Percentiles rank a stretch among this genome's conserved stretches.
Evolutionary conservation across 1,140 invertebrate genomes (phyloP).

Genomic region (Bombyx mandarina): DNA sequence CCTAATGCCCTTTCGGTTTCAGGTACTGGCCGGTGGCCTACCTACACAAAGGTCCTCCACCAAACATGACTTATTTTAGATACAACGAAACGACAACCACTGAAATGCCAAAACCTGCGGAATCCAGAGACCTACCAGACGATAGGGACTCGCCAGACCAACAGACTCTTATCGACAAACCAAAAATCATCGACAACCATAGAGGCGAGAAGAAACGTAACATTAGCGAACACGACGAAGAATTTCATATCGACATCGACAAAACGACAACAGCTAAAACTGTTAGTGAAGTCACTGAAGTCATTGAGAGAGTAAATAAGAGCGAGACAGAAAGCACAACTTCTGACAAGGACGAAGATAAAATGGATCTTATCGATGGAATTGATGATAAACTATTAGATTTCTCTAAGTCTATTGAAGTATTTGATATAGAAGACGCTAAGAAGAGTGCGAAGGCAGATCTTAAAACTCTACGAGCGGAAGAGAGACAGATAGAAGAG

Average conservation of each 20-base stretch:
- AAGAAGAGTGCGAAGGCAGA: conserved; percentile 48
- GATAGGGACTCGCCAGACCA: too few species aligned
- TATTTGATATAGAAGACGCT: conserved; percentile 59
- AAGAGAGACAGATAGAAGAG: conserved; percentile 67
- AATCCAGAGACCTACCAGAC: conserved; percentile 11
- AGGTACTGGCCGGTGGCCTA: conserved; percentile 70
- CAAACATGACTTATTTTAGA: conserved; percentile 63
- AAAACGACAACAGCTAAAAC: conserved; percentile 7
- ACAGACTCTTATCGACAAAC: conserved; percentile 3
- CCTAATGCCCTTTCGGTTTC: conserved; percentile 15
- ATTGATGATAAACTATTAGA: conserved; percentile 62
- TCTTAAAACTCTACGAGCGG: conserved; percentile 59
- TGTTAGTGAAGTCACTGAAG: conserved; percentile 9
- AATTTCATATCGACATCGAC: conserved; percentile 16
- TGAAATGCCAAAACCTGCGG: conserved; percentile 12
- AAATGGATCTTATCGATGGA: conserved; percentile 35
- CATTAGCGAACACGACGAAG: conserved; percentile 23
- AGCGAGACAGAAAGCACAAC: conserved; percentile 24
- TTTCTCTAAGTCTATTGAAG: conserved; percentile 57
- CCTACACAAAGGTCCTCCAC: conserved; percentile 65
- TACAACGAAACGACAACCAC: conserved; percentile 50
- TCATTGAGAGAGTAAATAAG: conserved; percentile 9
- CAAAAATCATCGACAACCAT: conserved; percentile 15
- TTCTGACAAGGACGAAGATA: conserved; percentile 23
- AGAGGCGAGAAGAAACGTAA: conserved; percentile 39